These are phyloP conservation scores for Ciconia maguari DNA, from an alignment of 2,113 vertebrate genomes.

Conservation along the genomic window DNA sequence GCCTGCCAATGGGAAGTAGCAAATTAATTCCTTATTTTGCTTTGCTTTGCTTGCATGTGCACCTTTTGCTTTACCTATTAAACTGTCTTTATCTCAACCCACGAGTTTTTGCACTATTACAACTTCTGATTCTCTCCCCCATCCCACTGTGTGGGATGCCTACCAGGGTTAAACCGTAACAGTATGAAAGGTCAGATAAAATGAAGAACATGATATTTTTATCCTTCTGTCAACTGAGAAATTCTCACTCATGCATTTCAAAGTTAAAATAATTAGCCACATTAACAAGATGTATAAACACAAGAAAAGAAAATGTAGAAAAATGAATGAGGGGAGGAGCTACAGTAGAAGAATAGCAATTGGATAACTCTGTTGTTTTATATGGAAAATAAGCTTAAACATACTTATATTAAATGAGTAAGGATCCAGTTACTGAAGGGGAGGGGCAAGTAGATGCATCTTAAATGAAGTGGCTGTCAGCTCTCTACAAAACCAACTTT, in stretches of 20 bases:
- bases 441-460: background rate
- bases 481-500: background rate
- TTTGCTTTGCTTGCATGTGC: too few species aligned
- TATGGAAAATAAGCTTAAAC: background rate
- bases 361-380: background rate
- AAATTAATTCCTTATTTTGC: too few species aligned
- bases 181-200: background rate
- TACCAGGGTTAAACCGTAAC: background rate
- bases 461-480: background rate
- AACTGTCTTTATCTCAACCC: too few species aligned
- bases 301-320: background rate
- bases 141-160: too few species aligned
- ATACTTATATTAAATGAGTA: background rate
- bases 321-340: background rate
- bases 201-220: background rate
- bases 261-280: background rate
- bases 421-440: background rate
- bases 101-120: too few species aligned
- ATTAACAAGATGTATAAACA: background rate
- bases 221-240: background rate
- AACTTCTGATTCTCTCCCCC: too few species aligned
- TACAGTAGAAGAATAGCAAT: background rate
- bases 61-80: too few species aligned
- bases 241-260: background rate
- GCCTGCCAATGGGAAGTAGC: too few species aligned